A percentile compares a stretch with the other conserved stretches of the same genome.
These are phyloP conservation scores for Bradysia coprophila DNA, from an alignment of 1,140 invertebrate genomes.

Conservation along the genomic window DNA sequence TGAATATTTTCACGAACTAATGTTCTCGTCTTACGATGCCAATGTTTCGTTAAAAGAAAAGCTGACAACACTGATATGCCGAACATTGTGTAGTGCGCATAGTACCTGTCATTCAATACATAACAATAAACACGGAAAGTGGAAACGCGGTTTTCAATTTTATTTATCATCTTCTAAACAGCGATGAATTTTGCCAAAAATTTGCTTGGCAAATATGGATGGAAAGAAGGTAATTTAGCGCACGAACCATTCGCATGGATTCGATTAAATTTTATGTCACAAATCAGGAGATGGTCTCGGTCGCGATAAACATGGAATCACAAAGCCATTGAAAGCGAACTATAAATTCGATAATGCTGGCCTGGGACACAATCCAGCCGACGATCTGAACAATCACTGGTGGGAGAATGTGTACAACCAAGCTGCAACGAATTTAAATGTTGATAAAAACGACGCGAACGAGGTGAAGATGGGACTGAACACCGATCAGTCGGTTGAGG, in stretches of 20 bases:
- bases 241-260: too few relatives aligned
- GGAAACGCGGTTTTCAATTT: too few relatives aligned
- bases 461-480: conserved; percentile 19
- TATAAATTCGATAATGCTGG: conserved; percentile 58
- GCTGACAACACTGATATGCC: too few relatives aligned
- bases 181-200: conserved; percentile 36
- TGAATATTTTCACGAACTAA: too few relatives aligned
- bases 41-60: too few relatives aligned
- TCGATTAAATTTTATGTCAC: conserved; percentile 3
- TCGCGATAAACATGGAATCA: conserved; percentile 54
- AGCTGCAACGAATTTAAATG: conserved; percentile 43
- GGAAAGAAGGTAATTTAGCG: conserved; percentile 37
- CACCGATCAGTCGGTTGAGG: conserved; percentile 23
- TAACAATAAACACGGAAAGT: too few relatives aligned
- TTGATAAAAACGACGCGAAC: conserved; percentile 17
- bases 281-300: conserved; percentile 58
- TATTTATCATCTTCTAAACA: too few relatives aligned
- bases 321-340: conserved; percentile 50
- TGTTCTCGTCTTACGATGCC: too few relatives aligned
- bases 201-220: conserved; percentile 43
- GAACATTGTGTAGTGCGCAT: too few relatives aligned
- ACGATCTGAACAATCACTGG: conserved; percentile 61
- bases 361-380: conserved; percentile 49
- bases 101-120: too few relatives aligned
- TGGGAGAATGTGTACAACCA: conserved; percentile 61